Evolutionary conservation across 1,140 invertebrate genomes (phyloP), one percentile per base, ranked within the genome.

Genomic region (Bilobella aurantiaca): DNA sequence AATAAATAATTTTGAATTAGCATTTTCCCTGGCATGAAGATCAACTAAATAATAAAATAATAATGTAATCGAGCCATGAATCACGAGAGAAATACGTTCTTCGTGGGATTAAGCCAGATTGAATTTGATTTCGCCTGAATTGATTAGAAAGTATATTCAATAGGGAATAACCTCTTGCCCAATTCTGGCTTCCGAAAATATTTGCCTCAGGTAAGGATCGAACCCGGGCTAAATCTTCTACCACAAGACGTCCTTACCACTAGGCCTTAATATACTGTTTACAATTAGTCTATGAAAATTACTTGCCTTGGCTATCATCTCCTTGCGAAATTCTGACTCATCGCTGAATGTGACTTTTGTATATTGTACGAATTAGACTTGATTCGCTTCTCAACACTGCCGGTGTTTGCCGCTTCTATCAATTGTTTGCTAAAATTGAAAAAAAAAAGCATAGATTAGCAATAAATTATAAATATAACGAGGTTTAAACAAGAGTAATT

Each of bases 361-460:
- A 91, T 88, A 73, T 88, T 89, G 75, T 90, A 88, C 23, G 87
- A 82, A 74, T 91, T 92, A 25, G 88, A 82, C 73, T 86, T 88
- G 47, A 92, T 86, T 74, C 89, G 80, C 67, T 85, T 83, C 74
- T 87, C 87, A 1, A 91, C 82, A 21, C 84, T 85, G 28, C 81
- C 79, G 32, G 81, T 78, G 69, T 82, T 82, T 1, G 84, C 83
- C 61, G 85, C 86, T 70, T 83, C 82, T 12, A 83, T 77, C 46
- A 91, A 77, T 78, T 91, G 82, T 74, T 87, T 82, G 65, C 84
- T 85, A 68, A 58, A 74, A n/a, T 73, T 65, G 73, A 65, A 67
- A 69, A 71, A 64, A 64, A 34, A 49, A 56, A 34, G 1, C 28
- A 47, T 67, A 34, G 32, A 46, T 29, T 30, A 3, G 8, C 31